Conservation (phyloP, 2,888 invertebrate species). For the Branchellion lobata region DNA sequence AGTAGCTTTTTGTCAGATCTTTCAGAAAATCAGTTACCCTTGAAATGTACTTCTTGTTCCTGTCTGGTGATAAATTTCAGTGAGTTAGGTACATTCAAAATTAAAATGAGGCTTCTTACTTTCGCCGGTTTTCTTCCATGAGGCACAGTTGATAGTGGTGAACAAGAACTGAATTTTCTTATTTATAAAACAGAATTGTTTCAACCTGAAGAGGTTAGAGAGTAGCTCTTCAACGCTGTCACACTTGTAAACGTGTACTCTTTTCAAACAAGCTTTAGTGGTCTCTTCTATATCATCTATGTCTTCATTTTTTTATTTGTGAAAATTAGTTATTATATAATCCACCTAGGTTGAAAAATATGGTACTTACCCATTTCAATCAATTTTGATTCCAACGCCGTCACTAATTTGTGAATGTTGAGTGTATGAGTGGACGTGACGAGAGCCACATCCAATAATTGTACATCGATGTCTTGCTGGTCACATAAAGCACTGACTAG, state of each 20-base stretch:
- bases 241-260: conserved; percentile 24
- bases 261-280: conserved; percentile 4
- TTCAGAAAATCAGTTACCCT: neutral
- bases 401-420: neutral
- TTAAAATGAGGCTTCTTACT: neutral
- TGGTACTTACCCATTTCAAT: no score
- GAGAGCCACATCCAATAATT: neutral
- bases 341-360: neutral
- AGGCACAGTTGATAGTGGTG: neutral
- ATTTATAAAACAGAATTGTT: neutral
- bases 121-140: conserved; percentile 12
- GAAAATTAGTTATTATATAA: conserved; percentile 7
- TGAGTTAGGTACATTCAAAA: no score
- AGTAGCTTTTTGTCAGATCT: neutral
- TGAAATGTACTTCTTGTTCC: neutral
- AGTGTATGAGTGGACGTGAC: neutral
- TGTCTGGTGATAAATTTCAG: no score
- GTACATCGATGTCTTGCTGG: neutral
- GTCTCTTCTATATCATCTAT: conserved; percentile 4
- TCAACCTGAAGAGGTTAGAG: neutral
- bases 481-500: neutral
- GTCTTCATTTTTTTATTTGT: neutral
- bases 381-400: neutral
- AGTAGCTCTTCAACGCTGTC: neutral
- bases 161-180: conserved; percentile 5